phyloP scores from a whole-genome alignment of 2,113 vertebrate genomes.

The Cebus imitator region DNA sequence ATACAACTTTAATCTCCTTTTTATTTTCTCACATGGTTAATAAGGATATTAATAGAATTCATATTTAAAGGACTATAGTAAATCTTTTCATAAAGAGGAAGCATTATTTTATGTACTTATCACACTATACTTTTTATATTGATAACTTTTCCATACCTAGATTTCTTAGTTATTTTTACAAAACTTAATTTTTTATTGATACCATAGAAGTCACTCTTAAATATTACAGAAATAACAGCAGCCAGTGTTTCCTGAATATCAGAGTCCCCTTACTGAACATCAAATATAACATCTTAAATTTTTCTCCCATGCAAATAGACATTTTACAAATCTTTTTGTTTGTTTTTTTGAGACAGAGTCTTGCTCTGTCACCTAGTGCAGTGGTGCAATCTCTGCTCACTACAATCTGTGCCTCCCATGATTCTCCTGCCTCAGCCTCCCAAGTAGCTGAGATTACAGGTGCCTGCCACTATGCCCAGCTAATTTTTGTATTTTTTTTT shows the following conservation, averaged over 20 bases:
- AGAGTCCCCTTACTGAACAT: not conserved
- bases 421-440: too few relatives aligned
- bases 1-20: not conserved
- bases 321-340: too few relatives aligned
- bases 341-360: too few relatives aligned
- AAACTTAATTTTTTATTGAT: not conserved
- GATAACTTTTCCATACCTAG: not conserved
- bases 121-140: not conserved
- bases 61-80: slow-evolving; percentile 5
- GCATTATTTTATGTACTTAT: not conserved
- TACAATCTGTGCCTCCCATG: too few relatives aligned
- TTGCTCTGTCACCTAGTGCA: too few relatives aligned
- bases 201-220: slow-evolving; percentile 10
- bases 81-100: not conserved
- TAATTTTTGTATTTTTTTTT: too few relatives aligned
- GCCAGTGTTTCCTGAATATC: not conserved
- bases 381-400: too few relatives aligned
- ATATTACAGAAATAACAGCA: slow-evolving; percentile 30
- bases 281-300: not conserved
- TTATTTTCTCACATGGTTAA: not conserved
- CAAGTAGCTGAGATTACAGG: too few relatives aligned
- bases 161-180: slow-evolving; percentile 9
- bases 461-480: too few relatives aligned
- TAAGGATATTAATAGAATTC: not conserved
- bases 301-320: too few relatives aligned